Conservation (phyloP, 2,888 invertebrate genomes). For the Spodoptera exigua region DNA sequence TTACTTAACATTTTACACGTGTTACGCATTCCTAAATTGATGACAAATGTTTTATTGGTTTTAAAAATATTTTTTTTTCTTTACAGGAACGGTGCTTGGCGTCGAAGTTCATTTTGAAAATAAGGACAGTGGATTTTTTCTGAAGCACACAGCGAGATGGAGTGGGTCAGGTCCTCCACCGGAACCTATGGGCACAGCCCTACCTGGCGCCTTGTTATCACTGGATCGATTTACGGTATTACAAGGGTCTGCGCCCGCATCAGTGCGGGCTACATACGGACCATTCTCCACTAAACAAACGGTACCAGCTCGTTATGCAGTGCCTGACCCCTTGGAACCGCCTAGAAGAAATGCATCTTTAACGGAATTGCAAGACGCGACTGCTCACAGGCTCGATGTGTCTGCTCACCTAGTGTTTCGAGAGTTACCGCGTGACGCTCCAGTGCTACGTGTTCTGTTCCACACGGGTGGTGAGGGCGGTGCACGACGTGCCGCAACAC, state of each 20-base stretch:
- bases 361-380: constrained; percentile 89
- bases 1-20: constrained; percentile 77
- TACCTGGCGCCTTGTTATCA: constrained; percentile 92
- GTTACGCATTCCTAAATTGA: constrained; percentile 65
- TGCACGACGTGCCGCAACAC: constrained; percentile 91
- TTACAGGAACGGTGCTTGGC: constrained; percentile 91
- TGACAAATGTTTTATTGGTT: constrained; percentile 62
- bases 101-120: constrained; percentile 98
- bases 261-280: constrained; percentile 97
- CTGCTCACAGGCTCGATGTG: constrained; percentile 95
- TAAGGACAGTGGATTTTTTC: constrained; percentile 96
- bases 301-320: constrained; percentile 96
- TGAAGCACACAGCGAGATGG: constrained; percentile 94
- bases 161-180: constrained; percentile 88
- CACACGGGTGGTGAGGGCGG: constrained; percentile 96
- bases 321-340: constrained; percentile 94
- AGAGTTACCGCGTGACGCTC: constrained; percentile 96
- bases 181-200: constrained; percentile 82
- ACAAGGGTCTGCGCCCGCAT: constrained; percentile 96
- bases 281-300: constrained; percentile 98
- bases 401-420: constrained; percentile 97
- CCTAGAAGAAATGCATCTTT: constrained; percentile 90
- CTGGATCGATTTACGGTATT: constrained; percentile 97
- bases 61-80: constrained; percentile 67
- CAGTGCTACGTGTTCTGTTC: constrained; percentile 97